phyloP scores from a whole-genome alignment of 2,797 vertebrate species.

The Microchirus variegatus region DNA sequence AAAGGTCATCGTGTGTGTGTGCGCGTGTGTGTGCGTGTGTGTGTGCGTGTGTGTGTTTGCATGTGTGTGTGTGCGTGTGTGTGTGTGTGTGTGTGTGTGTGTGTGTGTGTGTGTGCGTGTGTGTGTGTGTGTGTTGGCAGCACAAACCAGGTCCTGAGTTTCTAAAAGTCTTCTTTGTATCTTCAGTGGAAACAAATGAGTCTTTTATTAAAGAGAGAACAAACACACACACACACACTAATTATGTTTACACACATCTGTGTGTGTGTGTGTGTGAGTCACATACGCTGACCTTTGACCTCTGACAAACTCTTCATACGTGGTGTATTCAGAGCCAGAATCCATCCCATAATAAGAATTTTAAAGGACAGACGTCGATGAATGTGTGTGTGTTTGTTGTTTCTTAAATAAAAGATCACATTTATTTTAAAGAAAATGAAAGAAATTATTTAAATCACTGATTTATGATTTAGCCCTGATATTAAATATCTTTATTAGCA shows the following conservation, averaged over 20 bases:
- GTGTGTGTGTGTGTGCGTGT: conserved; percentile 90
- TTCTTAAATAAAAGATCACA: too few relatives aligned
- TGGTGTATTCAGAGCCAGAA: too few relatives aligned
- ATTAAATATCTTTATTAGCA: too few relatives aligned
- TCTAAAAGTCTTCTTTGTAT: conserved; percentile 99
- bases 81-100: conserved; percentile 92
- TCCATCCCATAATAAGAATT: too few relatives aligned
- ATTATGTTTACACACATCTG: conserved; percentile 96
- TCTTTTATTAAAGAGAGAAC: conserved; percentile 97
- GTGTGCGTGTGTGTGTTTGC: conserved; percentile 91
- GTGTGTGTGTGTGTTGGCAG: conserved; percentile 92
- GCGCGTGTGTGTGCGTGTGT: conserved; percentile 87
- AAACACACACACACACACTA: conserved; percentile 89
- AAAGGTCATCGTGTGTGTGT: conserved; percentile 80
- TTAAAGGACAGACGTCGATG: too few relatives aligned
- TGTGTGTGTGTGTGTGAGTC: not conserved
- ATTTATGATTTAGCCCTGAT: too few relatives aligned
- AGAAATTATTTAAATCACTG: too few relatives aligned
- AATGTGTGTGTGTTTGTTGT: too few relatives aligned
- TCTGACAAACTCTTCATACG: too few relatives aligned
- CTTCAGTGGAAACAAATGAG: conserved; percentile 96
- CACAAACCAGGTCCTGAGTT: conserved; percentile 80
- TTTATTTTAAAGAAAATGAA: too few relatives aligned
- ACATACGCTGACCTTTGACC: too few relatives aligned
- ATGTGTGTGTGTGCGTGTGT: conserved; percentile 87